A percentile compares a stretch with the other conserved stretches of the same genome.
Evolutionary conservation across 2,888 invertebrate species (phyloP).

Genomic region (Omphaloscelis lunosa): DNA sequence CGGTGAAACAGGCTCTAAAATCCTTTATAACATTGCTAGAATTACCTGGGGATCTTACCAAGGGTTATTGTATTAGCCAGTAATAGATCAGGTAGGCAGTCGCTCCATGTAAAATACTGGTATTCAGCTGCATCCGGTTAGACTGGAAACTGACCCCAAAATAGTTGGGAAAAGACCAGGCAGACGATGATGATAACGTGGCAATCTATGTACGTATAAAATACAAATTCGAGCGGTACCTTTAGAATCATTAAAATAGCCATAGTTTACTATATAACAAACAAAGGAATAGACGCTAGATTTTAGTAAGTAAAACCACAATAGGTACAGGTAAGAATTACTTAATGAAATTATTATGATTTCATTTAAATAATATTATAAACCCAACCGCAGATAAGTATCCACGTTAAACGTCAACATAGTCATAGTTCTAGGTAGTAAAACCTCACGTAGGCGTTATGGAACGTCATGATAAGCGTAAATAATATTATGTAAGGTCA

Average conservation of each 20-base stretch:
- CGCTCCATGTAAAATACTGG: no score
- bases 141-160: no score
- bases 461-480: neutral
- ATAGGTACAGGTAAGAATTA: neutral
- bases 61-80: neutral
- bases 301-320: neutral
- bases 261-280: neutral
- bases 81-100: neutral
- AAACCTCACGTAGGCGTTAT: constrained; percentile 9
- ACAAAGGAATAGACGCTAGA: neutral
- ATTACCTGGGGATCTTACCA: neutral
- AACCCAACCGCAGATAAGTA: constrained; percentile 23
- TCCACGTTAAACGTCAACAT: neutral
- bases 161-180: no score
- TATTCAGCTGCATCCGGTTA: no score
- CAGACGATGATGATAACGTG: no score
- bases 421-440: neutral
- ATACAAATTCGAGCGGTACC: neutral
- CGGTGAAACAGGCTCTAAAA: neutral
- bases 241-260: neutral
- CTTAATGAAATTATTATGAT: neutral
- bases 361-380: constrained; percentile 5
- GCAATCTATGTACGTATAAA: neutral
- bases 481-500: neutral
- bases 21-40: neutral